Percentiles rank a stretch among this genome's conserved stretches.
Conservation (phyloP, 2,888 invertebrate species). For the Brenthis daphne region DNA sequence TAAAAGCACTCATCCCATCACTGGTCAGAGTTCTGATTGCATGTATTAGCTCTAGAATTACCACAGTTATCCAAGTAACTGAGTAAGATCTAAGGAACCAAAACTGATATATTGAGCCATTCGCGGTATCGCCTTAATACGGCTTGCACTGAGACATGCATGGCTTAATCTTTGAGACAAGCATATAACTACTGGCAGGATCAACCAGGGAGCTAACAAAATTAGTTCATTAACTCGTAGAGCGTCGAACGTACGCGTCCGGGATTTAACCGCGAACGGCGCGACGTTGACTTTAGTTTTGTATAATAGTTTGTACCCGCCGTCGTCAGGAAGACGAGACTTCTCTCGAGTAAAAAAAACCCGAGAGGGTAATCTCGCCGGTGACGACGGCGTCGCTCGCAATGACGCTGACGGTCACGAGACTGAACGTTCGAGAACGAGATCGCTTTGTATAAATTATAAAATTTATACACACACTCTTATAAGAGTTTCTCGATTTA, state of each 20-base stretch:
- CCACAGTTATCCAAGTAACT: conserved; percentile 82
- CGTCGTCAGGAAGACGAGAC: neutral
- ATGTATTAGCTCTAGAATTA: conserved; percentile 51
- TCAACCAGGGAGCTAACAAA: conserved; percentile 69
- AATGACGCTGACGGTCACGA: neutral
- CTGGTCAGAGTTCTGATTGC: no score
- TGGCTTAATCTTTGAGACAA: conserved; percentile 87
- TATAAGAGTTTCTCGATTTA: neutral
- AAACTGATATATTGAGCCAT: conserved; percentile 84
- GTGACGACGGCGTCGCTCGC: no score
- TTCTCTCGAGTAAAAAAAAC: no score
- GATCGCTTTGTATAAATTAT: neutral
- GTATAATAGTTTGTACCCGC: neutral
- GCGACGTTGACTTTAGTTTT: no score
- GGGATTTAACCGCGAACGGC: no score
- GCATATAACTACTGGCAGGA: conserved; percentile 85
- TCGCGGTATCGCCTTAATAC: conserved; percentile 81
- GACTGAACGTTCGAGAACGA: conserved; percentile 7
- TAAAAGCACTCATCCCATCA: no score
- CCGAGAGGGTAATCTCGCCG: no score
- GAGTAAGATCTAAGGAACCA: conserved; percentile 78
- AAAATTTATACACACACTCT: neutral
- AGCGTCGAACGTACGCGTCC: conserved; percentile 1
- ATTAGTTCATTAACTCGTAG: neutral
- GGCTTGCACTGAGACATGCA: conserved; percentile 85